A percentile compares a stretch with the other conserved stretches of the same genome.
phyloP scores from a whole-genome alignment of 2,888 invertebrate genomes.

The Caenorhabditis sp. region DNA sequence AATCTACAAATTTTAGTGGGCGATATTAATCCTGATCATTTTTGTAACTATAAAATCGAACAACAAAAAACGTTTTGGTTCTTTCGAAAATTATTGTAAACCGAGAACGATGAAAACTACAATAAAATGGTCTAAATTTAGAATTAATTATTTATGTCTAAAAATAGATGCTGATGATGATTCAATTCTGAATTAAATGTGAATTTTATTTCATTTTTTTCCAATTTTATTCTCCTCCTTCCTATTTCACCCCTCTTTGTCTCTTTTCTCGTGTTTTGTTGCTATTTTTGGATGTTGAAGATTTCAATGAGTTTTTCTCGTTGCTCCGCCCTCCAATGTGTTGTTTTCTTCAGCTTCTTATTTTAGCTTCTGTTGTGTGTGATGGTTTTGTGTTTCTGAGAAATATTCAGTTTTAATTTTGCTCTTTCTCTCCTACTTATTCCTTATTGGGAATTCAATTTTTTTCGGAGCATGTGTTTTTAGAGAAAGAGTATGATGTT shows the following conservation, averaged over 20 bases:
- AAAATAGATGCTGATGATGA: not conserved
- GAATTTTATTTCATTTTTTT: not conserved
- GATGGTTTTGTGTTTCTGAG: not conserved
- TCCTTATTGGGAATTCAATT: too few species aligned
- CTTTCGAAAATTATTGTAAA: not conserved
- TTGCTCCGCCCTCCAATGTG: not conserved
- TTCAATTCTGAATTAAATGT: not conserved
- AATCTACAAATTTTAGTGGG: too few species aligned
- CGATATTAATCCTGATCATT: too few species aligned
- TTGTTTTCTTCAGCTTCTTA: not conserved
- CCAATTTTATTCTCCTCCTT: not conserved
- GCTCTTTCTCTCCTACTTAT: too few species aligned
- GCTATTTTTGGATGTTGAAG: constrained; percentile 1
- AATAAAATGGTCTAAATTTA: not conserved
- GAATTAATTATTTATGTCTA: not conserved
- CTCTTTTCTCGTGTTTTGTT: not conserved
- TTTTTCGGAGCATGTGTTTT: too few species aligned
- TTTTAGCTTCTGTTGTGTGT: not conserved
- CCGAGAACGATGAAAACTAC: not conserved
- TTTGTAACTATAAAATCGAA: not conserved
- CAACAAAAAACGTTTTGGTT: not conserved
- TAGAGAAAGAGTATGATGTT: too few species aligned
- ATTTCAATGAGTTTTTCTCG: not conserved
- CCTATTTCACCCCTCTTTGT: not conserved
- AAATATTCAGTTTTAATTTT: not conserved